Evolutionary conservation across 2,113 vertebrate species (phyloP).

Genomic region (Leptobrachium leishanense): DNA sequence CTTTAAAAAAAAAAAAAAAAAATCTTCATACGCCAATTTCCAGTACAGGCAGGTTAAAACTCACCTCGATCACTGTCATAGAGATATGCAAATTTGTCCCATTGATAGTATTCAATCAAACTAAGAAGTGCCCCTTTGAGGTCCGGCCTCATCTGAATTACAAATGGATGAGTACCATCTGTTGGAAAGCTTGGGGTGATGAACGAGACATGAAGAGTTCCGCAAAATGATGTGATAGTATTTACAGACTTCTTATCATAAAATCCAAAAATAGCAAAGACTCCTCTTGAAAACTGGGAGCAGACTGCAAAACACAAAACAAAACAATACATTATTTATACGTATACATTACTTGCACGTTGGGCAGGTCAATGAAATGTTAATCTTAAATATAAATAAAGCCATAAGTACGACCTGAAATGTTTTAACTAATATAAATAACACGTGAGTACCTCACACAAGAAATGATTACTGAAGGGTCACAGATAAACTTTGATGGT

Average conservation of each 20-base stretch:
- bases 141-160: conserved; percentile 98
- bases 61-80: conserved; percentile 98
- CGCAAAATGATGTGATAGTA: conserved; percentile 97
- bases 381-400: too few relatives aligned
- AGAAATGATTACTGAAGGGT: too few relatives aligned
- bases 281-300: conserved; percentile 98
- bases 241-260: conserved; percentile 99
- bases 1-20: neutral
- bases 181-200: conserved; percentile 98
- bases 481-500: too few relatives aligned
- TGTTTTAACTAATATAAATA: too few relatives aligned
- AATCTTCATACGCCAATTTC: neutral
- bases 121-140: conserved; percentile 97
- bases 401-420: too few relatives aligned
- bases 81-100: conserved; percentile 97
- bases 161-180: conserved; percentile 93
- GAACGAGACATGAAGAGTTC: conserved; percentile 97
- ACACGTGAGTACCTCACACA: too few relatives aligned
- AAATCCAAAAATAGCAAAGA: conserved; percentile 99
- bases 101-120: conserved; percentile 97
- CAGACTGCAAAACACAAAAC: conserved; percentile 77
- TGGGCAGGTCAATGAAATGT: neutral
- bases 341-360: neutral
- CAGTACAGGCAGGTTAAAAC: conserved; percentile 48
- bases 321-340: neutral